Percentiles rank a stretch among this genome's conserved stretches.
phyloP scores from a whole-genome alignment of 2,113 vertebrate species.

The Sprattus sprattus region DNA sequence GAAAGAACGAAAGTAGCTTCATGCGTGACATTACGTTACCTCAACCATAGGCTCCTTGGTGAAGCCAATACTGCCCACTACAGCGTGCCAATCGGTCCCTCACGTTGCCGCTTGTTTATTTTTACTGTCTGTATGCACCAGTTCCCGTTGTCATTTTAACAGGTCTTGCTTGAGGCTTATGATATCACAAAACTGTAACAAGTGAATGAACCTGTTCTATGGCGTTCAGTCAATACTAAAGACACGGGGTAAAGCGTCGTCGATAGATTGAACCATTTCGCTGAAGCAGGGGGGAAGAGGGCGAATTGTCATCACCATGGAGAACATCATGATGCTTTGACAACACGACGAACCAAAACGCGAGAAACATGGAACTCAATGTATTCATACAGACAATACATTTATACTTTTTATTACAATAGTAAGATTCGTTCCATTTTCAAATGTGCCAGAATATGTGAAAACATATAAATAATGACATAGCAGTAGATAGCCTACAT shows the following conservation, averaged over 20 bases:
- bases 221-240: constrained; percentile 40
- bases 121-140: neutral
- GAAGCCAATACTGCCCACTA: constrained; percentile 17
- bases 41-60: constrained; percentile 20
- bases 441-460: neutral
- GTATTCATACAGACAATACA: neutral
- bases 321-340: neutral
- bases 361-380: neutral
- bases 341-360: neutral
- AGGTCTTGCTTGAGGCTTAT: neutral
- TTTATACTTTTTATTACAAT: neutral
- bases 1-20: constrained; percentile 11
- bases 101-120: neutral
- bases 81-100: constrained; percentile 8
- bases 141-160: neutral
- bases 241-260: constrained; percentile 54
- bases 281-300: constrained; percentile 38
- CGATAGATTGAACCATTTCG: constrained; percentile 66
- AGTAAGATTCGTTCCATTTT: neutral
- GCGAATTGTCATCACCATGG: constrained; percentile 15
- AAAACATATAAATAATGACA: neutral
- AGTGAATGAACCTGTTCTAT: constrained; percentile 33
- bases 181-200: constrained; percentile 12
- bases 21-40: constrained; percentile 18
- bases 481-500: no score